Conservation (phyloP, 2,888 invertebrate species). For the Pristionchus arcanus region DNA sequence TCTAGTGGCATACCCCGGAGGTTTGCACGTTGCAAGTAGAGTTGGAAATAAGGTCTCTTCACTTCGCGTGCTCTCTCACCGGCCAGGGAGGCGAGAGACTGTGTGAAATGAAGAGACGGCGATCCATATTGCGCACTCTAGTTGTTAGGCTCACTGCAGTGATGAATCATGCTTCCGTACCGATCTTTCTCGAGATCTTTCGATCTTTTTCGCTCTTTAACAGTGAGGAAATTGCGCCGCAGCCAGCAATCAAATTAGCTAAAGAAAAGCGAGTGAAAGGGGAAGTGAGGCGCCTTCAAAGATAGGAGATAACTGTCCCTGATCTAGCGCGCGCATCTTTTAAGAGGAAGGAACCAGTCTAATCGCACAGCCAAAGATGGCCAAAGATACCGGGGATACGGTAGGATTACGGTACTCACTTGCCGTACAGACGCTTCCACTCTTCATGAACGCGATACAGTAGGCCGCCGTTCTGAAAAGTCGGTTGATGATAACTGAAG, state of each 20-base stretch:
- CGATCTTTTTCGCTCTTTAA: not conserved
- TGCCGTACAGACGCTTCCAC: conserved; percentile 52
- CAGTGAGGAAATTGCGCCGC: not conserved
- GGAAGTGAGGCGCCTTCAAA: not conserved
- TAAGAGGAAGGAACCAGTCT: conserved; percentile 9
- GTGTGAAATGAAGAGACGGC: no score
- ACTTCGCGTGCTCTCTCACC: no score
- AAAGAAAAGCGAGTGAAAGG: not conserved
- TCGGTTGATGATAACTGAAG: not conserved
- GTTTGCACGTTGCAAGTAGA: not conserved
- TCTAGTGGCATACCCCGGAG: not conserved
- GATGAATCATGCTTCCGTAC: not conserved
- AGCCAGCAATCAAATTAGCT: not conserved
- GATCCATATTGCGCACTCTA: no score
- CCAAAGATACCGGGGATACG: not conserved
- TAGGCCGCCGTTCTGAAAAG: conserved; percentile 36
- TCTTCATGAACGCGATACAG: conserved; percentile 52
- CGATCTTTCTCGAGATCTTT: conserved; percentile 23
- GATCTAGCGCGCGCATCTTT: conserved; percentile 35
- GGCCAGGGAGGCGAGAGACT: no score
- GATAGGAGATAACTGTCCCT: conserved; percentile 23
- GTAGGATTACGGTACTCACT: conserved; percentile 11
- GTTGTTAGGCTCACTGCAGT: not conserved
- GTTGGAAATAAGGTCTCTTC: no score
- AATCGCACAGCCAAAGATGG: not conserved